phyloP scores from a whole-genome alignment of 2,888 invertebrate genomes.

The Buathra laborator region DNA sequence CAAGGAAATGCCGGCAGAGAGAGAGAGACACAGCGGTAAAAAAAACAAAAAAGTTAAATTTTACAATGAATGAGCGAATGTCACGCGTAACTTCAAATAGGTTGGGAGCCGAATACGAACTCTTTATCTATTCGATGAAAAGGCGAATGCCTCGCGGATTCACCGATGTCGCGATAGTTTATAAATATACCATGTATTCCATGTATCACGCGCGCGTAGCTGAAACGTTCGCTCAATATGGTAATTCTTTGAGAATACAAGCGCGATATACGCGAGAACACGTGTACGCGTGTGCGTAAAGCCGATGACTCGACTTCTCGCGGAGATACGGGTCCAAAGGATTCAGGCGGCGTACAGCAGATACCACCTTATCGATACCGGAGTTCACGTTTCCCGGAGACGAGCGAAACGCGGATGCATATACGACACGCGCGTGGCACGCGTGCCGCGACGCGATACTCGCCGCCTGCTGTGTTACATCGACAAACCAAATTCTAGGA shows the following conservation, averaged over 20 bases:
- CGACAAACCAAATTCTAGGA: background rate
- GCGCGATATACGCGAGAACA: constrained; percentile 40
- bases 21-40: background rate
- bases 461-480: background rate
- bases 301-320: constrained; percentile 10
- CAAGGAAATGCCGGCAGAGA: constrained; percentile 39
- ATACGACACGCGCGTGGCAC: background rate
- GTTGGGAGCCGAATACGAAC: constrained; percentile 71
- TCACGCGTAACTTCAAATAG: background rate
- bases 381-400: constrained; percentile 43
- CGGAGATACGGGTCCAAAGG: background rate
- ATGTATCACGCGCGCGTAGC: background rate
- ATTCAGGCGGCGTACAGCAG: background rate
- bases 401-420: constrained; percentile 26
- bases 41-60: constrained; percentile 29
- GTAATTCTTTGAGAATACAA: constrained; percentile 65
- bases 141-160: constrained; percentile 73
- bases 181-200: constrained; percentile 6
- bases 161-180: constrained; percentile 69
- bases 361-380: constrained; percentile 15
- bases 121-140: constrained; percentile 80
- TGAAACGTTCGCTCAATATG: constrained; percentile 76
- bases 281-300: constrained; percentile 38
- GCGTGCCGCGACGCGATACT: background rate
- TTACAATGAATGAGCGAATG: constrained; percentile 63